A percentile compares a stretch with the other conserved stretches of the same genome.
Evolutionary conservation across 2,888 invertebrate species (phyloP).

Genomic region (Frankliniella intonsa): DNA sequence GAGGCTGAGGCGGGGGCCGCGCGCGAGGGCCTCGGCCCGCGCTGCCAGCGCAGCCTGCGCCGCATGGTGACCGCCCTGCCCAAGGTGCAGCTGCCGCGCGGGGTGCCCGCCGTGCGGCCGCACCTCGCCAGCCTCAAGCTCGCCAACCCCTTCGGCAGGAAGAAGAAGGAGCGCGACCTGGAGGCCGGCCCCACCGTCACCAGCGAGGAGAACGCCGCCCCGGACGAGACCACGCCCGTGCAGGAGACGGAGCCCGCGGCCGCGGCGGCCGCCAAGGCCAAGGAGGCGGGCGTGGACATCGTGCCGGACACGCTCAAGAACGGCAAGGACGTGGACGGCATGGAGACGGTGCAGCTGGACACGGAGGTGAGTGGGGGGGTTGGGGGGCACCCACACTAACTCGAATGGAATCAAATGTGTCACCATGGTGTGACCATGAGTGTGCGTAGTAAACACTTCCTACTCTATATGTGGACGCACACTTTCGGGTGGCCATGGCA

Average conservation of each 20-base stretch:
- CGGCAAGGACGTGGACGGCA: conserved; percentile 64
- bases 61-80: conserved; percentile 44
- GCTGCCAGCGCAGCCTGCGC: conserved; percentile 32
- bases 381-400: background rate
- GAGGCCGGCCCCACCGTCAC: conserved; percentile 41
- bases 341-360: conserved; percentile 68
- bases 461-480: too few relatives aligned
- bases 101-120: background rate
- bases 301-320: conserved; percentile 53
- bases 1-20: background rate
- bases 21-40: conserved; percentile 23
- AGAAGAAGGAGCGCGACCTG: conserved; percentile 43
- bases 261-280: conserved; percentile 20
- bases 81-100: conserved; percentile 39
- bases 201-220: conserved; percentile 37
- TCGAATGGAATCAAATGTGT: too few relatives aligned
- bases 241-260: conserved; percentile 42
- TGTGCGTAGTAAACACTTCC: too few relatives aligned
- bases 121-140: conserved; percentile 46
- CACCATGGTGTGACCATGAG: too few relatives aligned
- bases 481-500: too few relatives aligned
- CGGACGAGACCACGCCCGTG: conserved; percentile 43
- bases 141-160: conserved; percentile 54
- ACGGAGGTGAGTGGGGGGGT: conserved; percentile 44
- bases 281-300: conserved; percentile 52